Evolutionary conservation across 2,888 invertebrate species (phyloP).

Genomic region (Ceriagrion tenellum): DNA sequence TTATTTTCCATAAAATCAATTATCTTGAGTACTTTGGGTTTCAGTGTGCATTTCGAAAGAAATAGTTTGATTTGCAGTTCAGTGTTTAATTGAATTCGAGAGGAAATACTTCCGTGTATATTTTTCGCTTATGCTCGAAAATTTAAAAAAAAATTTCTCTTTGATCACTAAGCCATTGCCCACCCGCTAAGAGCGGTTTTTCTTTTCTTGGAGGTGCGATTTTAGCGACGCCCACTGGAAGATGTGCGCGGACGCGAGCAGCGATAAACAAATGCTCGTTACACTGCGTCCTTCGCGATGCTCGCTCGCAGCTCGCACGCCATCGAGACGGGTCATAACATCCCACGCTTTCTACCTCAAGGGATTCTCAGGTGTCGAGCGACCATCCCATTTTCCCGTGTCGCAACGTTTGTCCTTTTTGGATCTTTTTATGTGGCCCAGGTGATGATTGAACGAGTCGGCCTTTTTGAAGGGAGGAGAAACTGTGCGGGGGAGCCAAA

Average conservation of each 20-base stretch:
- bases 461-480: neutral
- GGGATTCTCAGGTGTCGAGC: neutral
- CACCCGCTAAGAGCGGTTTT: too few relatives aligned
- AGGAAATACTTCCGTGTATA: too few relatives aligned
- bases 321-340: neutral
- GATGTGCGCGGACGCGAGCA: neutral
- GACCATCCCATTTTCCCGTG: conserved; percentile 6
- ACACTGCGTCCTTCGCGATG: neutral
- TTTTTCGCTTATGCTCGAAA: too few relatives aligned
- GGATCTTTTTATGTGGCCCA: neutral
- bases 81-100: too few relatives aligned
- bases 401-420: neutral
- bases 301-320: neutral
- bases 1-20: too few relatives aligned
- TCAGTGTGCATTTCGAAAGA: too few relatives aligned
- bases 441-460: neutral
- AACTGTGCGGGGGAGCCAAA: neutral
- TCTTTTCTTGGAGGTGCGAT: neutral
- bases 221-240: neutral
- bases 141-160: too few relatives aligned
- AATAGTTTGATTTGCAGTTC: too few relatives aligned
- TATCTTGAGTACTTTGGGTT: too few relatives aligned
- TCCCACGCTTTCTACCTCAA: neutral
- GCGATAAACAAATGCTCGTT: neutral
- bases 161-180: too few relatives aligned